phyloP scores from a whole-genome alignment of 35 echinoderm and acorn worm species.

The Heliocidaris erythrogramma region DNA sequence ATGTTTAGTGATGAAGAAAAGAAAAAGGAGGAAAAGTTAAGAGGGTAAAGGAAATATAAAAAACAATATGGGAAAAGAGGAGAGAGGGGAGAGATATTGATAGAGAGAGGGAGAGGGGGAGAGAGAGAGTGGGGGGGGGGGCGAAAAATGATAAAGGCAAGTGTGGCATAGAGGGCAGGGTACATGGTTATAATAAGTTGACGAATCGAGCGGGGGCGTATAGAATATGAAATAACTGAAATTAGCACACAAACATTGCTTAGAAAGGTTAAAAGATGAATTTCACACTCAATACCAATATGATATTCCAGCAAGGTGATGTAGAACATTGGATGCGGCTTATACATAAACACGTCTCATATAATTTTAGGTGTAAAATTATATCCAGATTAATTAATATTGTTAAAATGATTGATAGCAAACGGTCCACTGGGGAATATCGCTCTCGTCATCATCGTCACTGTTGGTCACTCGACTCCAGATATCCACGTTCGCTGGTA shows the following conservation, averaged over 20 bases:
- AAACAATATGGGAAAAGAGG: background rate
- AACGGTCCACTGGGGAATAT: background rate
- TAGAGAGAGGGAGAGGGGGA: background rate
- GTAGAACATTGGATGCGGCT: background rate
- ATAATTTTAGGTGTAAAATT: background rate
- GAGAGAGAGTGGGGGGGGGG: background rate
- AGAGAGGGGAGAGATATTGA: background rate
- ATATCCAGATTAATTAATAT: conserved; percentile 1
- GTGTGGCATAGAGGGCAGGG: background rate
- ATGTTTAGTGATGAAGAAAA: background rate
- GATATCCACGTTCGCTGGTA: background rate
- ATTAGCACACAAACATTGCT: too few species aligned
- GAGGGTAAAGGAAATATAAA: background rate
- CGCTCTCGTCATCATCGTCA: background rate
- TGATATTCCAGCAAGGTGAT: too few species aligned
- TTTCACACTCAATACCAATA: too few species aligned
- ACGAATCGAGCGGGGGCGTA: background rate
- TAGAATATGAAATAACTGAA: too few species aligned
- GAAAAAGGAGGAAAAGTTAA: background rate
- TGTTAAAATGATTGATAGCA: background rate
- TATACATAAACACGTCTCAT: background rate
- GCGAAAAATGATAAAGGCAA: background rate
- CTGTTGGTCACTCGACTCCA: background rate
- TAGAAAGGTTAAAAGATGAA: too few species aligned
- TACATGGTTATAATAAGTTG: background rate